These are phyloP conservation scores for Myanophis thanlyinensis DNA, from an alignment of 2,113 vertebrate genomes.

Conservation along the genomic window DNA sequence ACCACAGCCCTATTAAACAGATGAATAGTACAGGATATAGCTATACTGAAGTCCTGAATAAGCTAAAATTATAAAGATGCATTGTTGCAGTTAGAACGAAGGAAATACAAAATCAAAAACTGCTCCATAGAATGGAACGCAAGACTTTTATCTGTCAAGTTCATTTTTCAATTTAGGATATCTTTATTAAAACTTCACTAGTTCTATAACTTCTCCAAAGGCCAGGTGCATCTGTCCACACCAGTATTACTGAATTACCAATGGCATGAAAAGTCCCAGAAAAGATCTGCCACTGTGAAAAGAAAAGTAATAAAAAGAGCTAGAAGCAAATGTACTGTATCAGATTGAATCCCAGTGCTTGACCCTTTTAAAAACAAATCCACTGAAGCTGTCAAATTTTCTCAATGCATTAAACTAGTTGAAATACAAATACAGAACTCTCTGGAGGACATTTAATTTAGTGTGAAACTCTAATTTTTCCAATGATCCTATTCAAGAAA, in stretches of 20 bases:
- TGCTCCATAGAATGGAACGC: neutral
- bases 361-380: conserved; percentile 35
- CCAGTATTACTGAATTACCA: neutral
- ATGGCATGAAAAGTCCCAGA: neutral
- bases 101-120: neutral
- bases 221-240: neutral
- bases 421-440: conserved; percentile 23
- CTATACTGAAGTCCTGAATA: neutral
- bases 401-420: conserved; percentile 2
- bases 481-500: neutral
- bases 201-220: neutral
- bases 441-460: conserved; percentile 17
- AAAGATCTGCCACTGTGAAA: neutral
- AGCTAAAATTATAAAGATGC: neutral
- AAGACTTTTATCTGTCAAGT: neutral
- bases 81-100: neutral
- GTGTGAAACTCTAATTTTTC: conserved; percentile 34
- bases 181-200: neutral
- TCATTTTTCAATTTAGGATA: neutral
- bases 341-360: neutral
- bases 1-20: neutral
- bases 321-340: neutral
- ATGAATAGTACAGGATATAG: neutral
- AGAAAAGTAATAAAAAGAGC: conserved; percentile 9
- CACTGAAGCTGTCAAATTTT: conserved; percentile 9